Base-by-base conservation (phyloP, 2,888 invertebrate species). In the Leucania comma region DNA sequence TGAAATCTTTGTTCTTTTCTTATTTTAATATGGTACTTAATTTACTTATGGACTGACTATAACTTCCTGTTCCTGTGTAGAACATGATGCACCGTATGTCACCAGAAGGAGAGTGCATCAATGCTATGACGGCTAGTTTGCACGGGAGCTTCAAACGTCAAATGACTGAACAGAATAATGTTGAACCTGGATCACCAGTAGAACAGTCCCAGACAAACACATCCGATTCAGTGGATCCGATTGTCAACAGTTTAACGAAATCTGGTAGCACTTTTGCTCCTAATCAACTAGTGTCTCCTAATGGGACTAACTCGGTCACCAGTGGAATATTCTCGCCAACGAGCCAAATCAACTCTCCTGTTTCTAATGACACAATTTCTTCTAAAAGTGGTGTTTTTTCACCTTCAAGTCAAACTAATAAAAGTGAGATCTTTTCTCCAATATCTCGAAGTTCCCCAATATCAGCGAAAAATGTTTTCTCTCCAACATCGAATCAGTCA, bases 31-130 rank as follows among this genome's bases (percentile, higher is more conserved):
- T 78, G 80, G 81, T 85, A 86, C 82, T 87, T 84, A 48, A 50
- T 50, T 54, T 26, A 78, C 63, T 50, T 22, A 59, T 54, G n/a
- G 72, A 90, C 84, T 91, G 84, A 91, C 87, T 82, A 62, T 82
- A 83, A 88, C 87, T 93, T 94, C 90, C 91, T 95, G 90, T 95
- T 94, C 91, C 93, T 89, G 86, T 95, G 89, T 97, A 97, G 95
- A 97, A 97, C 80, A 96, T 97, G 90, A 96, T 97, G 88, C 97
- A 97, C 89, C 96, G 97, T 86, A 96, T 97, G 92, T 97, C 97
- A 73, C 97, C 97, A 60, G 97, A 97, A 88, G 97, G 97, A 79
- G 97, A 97, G 89, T 96, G 96, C 91, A 93, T 95, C 86, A 96
- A 94, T 90, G 96, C 96, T 81, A 97, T 97, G 85, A 95, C 97